Evolutionary conservation across 2,888 invertebrate genomes (phyloP).

Genomic region (Xiphydria camelus): DNA sequence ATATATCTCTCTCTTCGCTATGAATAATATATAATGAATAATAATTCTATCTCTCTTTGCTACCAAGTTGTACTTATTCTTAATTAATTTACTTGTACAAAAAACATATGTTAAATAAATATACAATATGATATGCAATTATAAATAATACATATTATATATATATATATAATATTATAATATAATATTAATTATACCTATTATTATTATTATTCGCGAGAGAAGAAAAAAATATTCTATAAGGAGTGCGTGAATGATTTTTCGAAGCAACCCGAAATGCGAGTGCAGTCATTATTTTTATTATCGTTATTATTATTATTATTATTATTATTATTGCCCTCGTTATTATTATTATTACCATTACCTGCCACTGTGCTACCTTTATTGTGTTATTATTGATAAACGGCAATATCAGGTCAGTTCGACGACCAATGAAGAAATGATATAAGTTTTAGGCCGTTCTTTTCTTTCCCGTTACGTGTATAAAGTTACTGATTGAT

Average conservation of each 20-base stretch:
- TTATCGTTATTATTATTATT: conserved; percentile 22
- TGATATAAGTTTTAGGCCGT: no score
- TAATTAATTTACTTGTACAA: conserved; percentile 60
- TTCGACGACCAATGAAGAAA: no score
- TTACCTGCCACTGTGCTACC: conserved; percentile 2
- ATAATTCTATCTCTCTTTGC: conserved; percentile 59
- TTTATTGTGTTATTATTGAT: background rate
- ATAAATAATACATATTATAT: conserved; percentile 46
- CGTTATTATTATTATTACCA: conserved; percentile 33
- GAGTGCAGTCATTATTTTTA: conserved; percentile 14
- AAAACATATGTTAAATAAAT: conserved; percentile 57
- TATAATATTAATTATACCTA: conserved; percentile 43
- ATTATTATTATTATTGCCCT: conserved; percentile 35
- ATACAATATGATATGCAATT: conserved; percentile 50
- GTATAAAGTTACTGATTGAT: no score
- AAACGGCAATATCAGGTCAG: no score
- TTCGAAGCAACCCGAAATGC: background rate
- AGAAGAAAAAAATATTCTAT: background rate
- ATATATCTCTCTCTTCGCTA: conserved; percentile 43
- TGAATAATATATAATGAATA: conserved; percentile 53
- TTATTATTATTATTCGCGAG: conserved; percentile 34
- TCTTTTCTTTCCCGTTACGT: no score
- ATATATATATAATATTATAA: conserved; percentile 25
- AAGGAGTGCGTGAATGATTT: conserved; percentile 7
- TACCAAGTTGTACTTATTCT: conserved; percentile 60